These are phyloP conservation scores for Gymnosoma rotundatum DNA, from an alignment of 2,888 invertebrate species.

Conservation along the genomic window DNA sequence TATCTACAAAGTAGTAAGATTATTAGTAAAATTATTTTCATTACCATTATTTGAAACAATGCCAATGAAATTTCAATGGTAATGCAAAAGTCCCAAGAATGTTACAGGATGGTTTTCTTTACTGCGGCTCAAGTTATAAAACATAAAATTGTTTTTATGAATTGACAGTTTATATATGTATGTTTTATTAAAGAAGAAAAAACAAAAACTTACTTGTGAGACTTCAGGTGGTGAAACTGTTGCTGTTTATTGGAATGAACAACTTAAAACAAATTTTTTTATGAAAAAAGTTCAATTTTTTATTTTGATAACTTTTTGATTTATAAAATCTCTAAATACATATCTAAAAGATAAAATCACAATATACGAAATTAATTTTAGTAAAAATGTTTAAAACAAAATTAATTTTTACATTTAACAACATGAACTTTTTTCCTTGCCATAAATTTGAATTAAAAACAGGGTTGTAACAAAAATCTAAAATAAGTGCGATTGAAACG, in stretches of 20 bases:
- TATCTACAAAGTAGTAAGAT: too few species aligned
- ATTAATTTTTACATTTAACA: neutral
- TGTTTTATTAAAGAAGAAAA: too few species aligned
- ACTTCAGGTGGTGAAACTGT: neutral
- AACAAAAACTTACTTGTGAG: too few species aligned
- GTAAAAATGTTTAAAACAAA: neutral
- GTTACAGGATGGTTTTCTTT: too few species aligned
- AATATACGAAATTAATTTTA: neutral
- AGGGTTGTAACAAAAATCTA: conserved; percentile 21
- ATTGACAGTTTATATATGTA: too few species aligned
- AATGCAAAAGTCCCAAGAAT: too few species aligned
- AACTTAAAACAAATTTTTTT: conserved; percentile 11
- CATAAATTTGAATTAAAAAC: conserved; percentile 28
- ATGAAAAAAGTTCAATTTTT: conserved; percentile 55
- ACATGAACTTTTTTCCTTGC: conserved; percentile 59
- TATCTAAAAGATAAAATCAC: conserved; percentile 20
- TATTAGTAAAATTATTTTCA: too few species aligned
- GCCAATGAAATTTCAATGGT: too few species aligned
- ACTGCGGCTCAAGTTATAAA: too few species aligned
- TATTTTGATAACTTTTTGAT: conserved; percentile 15
- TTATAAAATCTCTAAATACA: conserved; percentile 15
- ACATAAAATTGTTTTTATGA: too few species aligned
- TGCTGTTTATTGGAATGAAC: neutral
- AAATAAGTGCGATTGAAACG: conserved; percentile 18
- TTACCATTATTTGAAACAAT: too few species aligned